Evolutionary conservation across 2,113 vertebrate genomes (phyloP).

Genomic region (Helogale parvula): DNA sequence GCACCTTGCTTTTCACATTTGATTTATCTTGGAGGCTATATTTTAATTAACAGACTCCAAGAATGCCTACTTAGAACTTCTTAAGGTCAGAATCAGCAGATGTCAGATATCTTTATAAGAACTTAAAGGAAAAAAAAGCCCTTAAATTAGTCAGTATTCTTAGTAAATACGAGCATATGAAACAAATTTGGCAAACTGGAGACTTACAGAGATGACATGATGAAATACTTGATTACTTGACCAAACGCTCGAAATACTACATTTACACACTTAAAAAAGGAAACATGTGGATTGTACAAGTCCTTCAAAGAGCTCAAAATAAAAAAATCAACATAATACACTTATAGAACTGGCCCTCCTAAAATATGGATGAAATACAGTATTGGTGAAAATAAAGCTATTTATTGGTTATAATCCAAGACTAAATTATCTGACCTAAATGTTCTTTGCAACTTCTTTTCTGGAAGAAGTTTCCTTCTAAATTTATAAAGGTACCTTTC

Average conservation of each 20-base stretch:
- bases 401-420: not conserved
- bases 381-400: constrained; percentile 1
- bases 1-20: constrained; percentile 15
- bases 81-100: constrained; percentile 16
- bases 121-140: not conserved
- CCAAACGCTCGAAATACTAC: constrained; percentile 16
- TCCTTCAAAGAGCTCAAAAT: constrained; percentile 4
- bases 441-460: constrained; percentile 24
- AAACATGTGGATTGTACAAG: not conserved
- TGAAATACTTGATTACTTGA: constrained; percentile 39
- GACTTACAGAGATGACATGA: not conserved
- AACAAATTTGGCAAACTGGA: constrained; percentile 26
- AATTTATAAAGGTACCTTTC: constrained; percentile 15
- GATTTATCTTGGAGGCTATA: not conserved
- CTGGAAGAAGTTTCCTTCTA: constrained; percentile 26
- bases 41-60: constrained; percentile 51
- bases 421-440: constrained; percentile 38
- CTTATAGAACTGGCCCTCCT: not conserved
- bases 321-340: constrained; percentile 12
- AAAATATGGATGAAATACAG: constrained; percentile 30
- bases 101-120: constrained; percentile 5
- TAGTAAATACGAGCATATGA: not conserved
- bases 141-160: constrained; percentile 22
- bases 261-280: constrained; percentile 33
- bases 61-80: not conserved